Percentiles rank a stretch among this genome's conserved stretches.
These are phyloP conservation scores for Oncorhynchus keta DNA, from an alignment of 2,113 vertebrate genomes.

Conservation along the genomic window DNA sequence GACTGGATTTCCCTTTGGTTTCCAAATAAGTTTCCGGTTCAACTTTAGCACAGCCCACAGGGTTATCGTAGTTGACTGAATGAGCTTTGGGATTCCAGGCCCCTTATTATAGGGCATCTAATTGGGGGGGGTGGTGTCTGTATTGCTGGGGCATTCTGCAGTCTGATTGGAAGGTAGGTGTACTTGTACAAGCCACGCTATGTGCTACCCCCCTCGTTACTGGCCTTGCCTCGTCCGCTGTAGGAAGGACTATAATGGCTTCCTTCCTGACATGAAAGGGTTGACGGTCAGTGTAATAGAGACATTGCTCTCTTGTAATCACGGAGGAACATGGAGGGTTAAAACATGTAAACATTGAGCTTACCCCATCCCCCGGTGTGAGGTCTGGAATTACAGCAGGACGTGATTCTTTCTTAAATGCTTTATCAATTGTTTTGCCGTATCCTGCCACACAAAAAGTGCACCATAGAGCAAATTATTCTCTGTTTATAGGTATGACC, in stretches of 20 bases:
- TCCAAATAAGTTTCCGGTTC: slow-evolving; percentile 21
- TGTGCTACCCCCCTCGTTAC: slow-evolving; percentile 31
- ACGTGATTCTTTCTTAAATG: slow-evolving; percentile 30
- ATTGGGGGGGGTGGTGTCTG: background rate
- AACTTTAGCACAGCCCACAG: slow-evolving; percentile 46
- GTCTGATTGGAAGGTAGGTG: slow-evolving; percentile 30
- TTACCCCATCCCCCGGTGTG: slow-evolving; percentile 51
- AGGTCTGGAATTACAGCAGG: slow-evolving; percentile 55
- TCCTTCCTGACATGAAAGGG: slow-evolving; percentile 77
- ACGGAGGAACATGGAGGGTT: slow-evolving; percentile 55
- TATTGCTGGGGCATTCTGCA: background rate
- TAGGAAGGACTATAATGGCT: slow-evolving; percentile 72
- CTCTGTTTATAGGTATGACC: slow-evolving; percentile 70
- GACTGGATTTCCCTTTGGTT: slow-evolving; percentile 15
- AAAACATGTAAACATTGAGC: slow-evolving; percentile 71
- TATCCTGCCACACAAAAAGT: slow-evolving; percentile 40
- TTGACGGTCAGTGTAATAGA: slow-evolving; percentile 64
- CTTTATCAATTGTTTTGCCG: slow-evolving; percentile 36
- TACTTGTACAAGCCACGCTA: background rate
- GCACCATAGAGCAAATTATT: slow-evolving; percentile 56
- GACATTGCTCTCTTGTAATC: slow-evolving; percentile 61
- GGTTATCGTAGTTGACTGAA: slow-evolving; percentile 45
- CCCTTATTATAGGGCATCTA: slow-evolving; percentile 34
- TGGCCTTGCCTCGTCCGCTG: slow-evolving; percentile 63
- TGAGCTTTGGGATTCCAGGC: slow-evolving; percentile 40